Evolutionary conservation across 2,888 invertebrate species (phyloP).

Genomic region (Xestia ashworthii): DNA sequence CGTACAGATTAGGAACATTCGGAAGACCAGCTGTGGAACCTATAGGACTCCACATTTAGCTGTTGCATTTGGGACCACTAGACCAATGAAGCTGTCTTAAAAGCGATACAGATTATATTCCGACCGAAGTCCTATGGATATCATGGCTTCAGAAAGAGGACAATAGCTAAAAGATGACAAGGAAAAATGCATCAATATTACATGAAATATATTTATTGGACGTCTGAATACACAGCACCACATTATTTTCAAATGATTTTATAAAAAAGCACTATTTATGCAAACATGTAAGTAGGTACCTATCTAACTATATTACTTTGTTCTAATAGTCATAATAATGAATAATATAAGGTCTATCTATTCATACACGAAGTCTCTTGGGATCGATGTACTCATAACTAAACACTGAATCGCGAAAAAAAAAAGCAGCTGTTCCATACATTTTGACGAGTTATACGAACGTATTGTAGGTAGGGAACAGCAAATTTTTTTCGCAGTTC

Average conservation of each 20-base stretch:
- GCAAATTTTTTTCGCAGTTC: no score
- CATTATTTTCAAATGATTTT: slow-evolving; percentile 9
- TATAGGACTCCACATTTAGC: neutral
- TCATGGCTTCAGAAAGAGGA: neutral
- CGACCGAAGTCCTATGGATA: neutral
- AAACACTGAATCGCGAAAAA: no score
- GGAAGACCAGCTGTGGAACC: neutral
- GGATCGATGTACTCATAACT: no score
- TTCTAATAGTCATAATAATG: slow-evolving; percentile 12
- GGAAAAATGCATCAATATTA: neutral
- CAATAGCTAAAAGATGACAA: neutral
- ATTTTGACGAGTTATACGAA: no score
- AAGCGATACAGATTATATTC: neutral
- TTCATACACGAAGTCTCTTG: no score
- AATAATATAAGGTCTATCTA: neutral
- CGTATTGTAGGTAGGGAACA: no score
- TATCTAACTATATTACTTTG: slow-evolving; percentile 15
- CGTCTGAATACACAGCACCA: slow-evolving; percentile 50
- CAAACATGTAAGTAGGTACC: slow-evolving; percentile 1
- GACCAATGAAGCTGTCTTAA: neutral
- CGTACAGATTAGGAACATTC: neutral
- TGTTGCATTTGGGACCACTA: neutral
- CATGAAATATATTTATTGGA: slow-evolving; percentile 54
- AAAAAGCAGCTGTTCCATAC: no score
- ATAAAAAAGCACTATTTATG: slow-evolving; percentile 27